Conservation (phyloP, 2,888 invertebrate genomes). For the Dicranocentrus wangi region DNA sequence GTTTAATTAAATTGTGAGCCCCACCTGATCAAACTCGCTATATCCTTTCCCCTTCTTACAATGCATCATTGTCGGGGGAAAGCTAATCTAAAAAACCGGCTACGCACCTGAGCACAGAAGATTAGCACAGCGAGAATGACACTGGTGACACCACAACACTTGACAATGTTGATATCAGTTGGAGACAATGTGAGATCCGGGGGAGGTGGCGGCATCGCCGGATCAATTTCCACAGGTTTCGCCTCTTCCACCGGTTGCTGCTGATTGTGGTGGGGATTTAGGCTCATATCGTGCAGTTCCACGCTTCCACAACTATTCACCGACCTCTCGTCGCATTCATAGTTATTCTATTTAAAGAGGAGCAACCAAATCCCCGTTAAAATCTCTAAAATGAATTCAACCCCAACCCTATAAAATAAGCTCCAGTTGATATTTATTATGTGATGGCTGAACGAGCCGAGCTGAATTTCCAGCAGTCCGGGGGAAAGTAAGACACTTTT, state of each 20-base stretch:
- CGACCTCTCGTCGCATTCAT: constrained; percentile 64
- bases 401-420: too few species aligned
- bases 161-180: constrained; percentile 71
- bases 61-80: constrained; percentile 31
- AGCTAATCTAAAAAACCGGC: neutral
- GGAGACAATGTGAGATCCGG: constrained; percentile 66
- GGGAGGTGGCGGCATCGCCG: constrained; percentile 62
- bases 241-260: constrained; percentile 27
- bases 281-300: constrained; percentile 42
- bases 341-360: constrained; percentile 54
- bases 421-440: too few species aligned
- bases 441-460: too few species aligned
- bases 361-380: too few species aligned
- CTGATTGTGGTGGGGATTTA: constrained; percentile 24
- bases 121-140: constrained; percentile 68
- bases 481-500: constrained; percentile 27
- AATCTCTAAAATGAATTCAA: too few species aligned
- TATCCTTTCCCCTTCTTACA: neutral
- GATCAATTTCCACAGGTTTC: constrained; percentile 57
- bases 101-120: constrained; percentile 71
- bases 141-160: constrained; percentile 68
- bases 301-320: constrained; percentile 52
- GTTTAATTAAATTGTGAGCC: constrained; percentile 1
- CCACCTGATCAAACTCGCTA: neutral
- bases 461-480: too few species aligned